Evolutionary conservation across 1,140 invertebrate species (phyloP), one percentile per base, ranked within the genome.

Genomic region (Nymphalis io): DNA sequence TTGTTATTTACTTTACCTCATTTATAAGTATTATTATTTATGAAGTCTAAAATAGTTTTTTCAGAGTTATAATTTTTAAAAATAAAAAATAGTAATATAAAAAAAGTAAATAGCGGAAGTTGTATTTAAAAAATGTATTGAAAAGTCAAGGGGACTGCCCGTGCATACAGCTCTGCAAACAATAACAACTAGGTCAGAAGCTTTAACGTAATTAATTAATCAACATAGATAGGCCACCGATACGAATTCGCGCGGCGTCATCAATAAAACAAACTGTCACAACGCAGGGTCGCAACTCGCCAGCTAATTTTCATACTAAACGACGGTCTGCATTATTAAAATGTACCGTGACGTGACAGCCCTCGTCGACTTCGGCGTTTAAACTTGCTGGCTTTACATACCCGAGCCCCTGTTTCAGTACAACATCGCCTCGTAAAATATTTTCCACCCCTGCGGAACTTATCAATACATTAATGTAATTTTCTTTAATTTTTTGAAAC

Each of bases 221-320:
- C 16, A 63, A 39, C 27, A 48, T 38, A 20, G 46, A 61, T 20
- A 51, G 27, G 16, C 46, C 10, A 62, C 23, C 44, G 42, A 27
- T 48, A 51, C 21, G 53, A 40, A 48, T 46, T 38, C 18, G 20
- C 20, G 40, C 11, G 11, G 40, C 23, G 75, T 68, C 82, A 85
- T 89, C 81, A 88, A 87, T 86, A 85, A 87, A 82, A 78, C 78
- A 82, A 65, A 69, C 69, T 68, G 74, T 69, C 58, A 74, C 70
- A 48, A 63, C 18, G 61, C 73, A 79, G 68, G 76, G 75, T 68
- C 70, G 70, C 40, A 81, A 70, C 75, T 78, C 73, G 75, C 81
- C 76, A 80, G 80, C 83, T 89, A 90, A 90, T 90, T 88, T 89
- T 90, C 87, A 90, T 89, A 89, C 81, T 82, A 84, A 88, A 90